A percentile compares a stretch with the other conserved stretches of the same genome.
Conservation (phyloP, 2,113 vertebrate genomes). For the Indicator indicator region DNA sequence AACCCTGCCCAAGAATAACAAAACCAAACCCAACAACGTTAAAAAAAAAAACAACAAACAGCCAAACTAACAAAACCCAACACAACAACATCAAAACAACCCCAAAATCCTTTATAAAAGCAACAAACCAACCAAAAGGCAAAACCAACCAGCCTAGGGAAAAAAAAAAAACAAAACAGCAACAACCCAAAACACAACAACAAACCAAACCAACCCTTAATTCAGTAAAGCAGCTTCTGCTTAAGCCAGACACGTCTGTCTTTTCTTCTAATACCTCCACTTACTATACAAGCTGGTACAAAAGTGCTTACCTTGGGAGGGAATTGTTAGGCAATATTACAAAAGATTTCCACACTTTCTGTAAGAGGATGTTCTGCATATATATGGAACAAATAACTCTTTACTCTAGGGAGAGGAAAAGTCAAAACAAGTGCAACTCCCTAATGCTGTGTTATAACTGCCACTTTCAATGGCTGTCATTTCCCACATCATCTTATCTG, state of each 20-base stretch:
- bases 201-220: no score
- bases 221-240: neutral
- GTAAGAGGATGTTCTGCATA: neutral
- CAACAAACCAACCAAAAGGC: neutral
- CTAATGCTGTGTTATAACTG: neutral
- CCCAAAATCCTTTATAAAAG: neutral
- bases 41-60: neutral
- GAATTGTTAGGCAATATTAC: neutral
- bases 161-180: neutral
- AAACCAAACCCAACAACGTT: neutral
- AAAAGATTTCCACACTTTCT: neutral
- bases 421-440: neutral
- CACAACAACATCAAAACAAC: neutral
- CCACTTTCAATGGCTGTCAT: neutral
- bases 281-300: neutral
- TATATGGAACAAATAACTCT: neutral
- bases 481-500: neutral
- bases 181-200: no score
- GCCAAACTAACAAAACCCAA: neutral
- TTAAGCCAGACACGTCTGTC: neutral
- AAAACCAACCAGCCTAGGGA: rapidly evolving
- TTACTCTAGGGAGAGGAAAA: neutral
- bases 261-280: neutral
- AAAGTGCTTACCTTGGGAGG: neutral
- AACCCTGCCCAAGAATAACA: neutral